Conservation (phyloP, 2,797 vertebrate genomes). For the Pseudochaenichthys georgianus region DNA sequence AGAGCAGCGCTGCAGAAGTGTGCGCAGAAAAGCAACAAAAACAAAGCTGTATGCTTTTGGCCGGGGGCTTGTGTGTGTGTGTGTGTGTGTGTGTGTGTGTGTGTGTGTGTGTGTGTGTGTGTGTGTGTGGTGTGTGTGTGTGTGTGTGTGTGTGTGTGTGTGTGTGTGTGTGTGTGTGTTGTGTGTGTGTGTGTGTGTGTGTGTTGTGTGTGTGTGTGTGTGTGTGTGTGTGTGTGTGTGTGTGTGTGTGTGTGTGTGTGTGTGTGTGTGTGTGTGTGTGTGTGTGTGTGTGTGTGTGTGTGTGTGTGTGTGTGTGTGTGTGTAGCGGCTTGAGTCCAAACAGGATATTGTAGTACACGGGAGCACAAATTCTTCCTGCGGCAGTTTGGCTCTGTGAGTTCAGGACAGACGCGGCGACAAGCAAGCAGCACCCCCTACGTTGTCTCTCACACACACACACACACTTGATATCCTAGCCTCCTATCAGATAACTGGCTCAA, state of each 20-base stretch:
- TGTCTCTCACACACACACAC: slow-evolving; percentile 11
- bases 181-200: too few relatives aligned
- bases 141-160: slow-evolving; percentile 5
- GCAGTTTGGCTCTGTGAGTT: slow-evolving; percentile 66
- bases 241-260: too few relatives aligned
- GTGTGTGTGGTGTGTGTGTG: too few relatives aligned
- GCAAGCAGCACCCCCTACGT: slow-evolving; percentile 44
- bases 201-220: too few relatives aligned
- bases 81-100: too few relatives aligned
- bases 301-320: slow-evolving; percentile 29
- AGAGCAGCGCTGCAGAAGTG: slow-evolving; percentile 27
- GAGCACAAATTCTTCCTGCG: slow-evolving; percentile 70
- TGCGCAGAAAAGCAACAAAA: slow-evolving; percentile 56
- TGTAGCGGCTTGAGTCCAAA: slow-evolving; percentile 70
- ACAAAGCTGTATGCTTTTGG: slow-evolving; percentile 56
- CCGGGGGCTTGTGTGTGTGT: background rate
- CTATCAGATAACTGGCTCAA: slow-evolving; percentile 58
- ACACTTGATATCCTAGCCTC: slow-evolving; percentile 8
- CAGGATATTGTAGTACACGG: slow-evolving; percentile 83
- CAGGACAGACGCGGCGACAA: slow-evolving; percentile 59
- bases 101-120: too few relatives aligned
- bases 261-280: too few relatives aligned
- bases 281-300: background rate
- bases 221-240: too few relatives aligned
- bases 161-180: background rate